Conservation (phyloP, 64 coral and sea anemone genomes). For the Montipora efflorescens region DNA sequence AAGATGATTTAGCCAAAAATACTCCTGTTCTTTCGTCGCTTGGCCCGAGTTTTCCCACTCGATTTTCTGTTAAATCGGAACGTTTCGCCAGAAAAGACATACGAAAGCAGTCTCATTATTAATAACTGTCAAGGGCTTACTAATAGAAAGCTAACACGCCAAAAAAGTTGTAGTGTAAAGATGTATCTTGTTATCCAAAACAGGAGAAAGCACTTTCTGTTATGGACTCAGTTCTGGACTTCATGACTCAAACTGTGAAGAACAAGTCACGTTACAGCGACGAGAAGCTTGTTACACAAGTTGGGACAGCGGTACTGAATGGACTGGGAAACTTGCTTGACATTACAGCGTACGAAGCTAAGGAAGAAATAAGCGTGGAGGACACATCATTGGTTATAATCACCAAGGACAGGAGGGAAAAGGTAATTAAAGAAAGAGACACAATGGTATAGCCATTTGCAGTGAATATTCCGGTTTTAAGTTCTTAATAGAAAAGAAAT, state of each 20-base stretch:
- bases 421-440: constrained; percentile 12
- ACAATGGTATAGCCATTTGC: not conserved
- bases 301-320: constrained; percentile 70
- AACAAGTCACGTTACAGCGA: constrained; percentile 62
- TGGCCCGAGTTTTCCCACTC: too few relatives aligned
- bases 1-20: too few relatives aligned
- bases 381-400: constrained; percentile 1
- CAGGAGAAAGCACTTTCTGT: constrained; percentile 69
- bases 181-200: not conserved
- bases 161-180: not conserved
- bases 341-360: constrained; percentile 70
- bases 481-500: too few relatives aligned
- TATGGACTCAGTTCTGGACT: constrained; percentile 40
- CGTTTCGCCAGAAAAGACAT: too few relatives aligned
- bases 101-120: too few relatives aligned
- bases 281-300: constrained; percentile 58
- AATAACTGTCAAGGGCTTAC: too few relatives aligned
- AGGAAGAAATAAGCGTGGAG: constrained; percentile 12
- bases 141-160: too few relatives aligned
- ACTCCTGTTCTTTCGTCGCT: too few relatives aligned
- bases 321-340: constrained; percentile 82
- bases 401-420: not conserved
- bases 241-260: constrained; percentile 36
- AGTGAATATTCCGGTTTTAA: too few relatives aligned
- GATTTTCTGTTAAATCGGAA: too few relatives aligned